These are phyloP conservation scores for Hedychridium roseum DNA, from an alignment of 2,888 invertebrate species.

Conservation along the genomic window DNA sequence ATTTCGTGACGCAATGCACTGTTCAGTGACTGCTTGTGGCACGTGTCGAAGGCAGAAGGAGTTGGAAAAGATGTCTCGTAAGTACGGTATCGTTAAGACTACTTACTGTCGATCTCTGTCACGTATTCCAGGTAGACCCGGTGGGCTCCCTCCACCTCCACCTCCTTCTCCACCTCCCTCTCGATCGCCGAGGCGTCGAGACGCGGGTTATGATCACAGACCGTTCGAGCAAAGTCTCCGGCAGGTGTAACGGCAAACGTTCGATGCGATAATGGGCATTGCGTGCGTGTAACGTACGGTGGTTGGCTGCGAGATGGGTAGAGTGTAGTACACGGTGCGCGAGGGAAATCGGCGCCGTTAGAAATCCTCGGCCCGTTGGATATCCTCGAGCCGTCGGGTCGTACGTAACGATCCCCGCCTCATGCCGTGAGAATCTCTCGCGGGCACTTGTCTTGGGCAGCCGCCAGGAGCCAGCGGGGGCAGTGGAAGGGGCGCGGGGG, in stretches of 20 bases:
- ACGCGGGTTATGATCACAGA: too few species aligned
- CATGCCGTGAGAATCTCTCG: slow-evolving; percentile 61
- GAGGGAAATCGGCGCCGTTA: slow-evolving; percentile 40
- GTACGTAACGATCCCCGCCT: slow-evolving; percentile 60
- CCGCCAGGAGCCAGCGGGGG: slow-evolving; percentile 54
- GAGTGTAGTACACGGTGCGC: slow-evolving; percentile 32
- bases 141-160: background rate
- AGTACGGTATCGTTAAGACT: too few species aligned
- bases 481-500: slow-evolving; percentile 36
- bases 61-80: too few species aligned
- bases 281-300: slow-evolving; percentile 23
- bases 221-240: too few species aligned
- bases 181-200: too few species aligned
- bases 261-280: too few species aligned
- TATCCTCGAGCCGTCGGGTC: slow-evolving; percentile 43
- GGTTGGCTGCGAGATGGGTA: background rate
- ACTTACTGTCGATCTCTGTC: too few species aligned
- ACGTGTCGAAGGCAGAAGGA: too few species aligned
- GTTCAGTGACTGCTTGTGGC: too few species aligned
- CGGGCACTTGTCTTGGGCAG: slow-evolving; percentile 60
- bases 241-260: too few species aligned
- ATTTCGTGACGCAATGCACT: too few species aligned
- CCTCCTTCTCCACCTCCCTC: background rate
- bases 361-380: slow-evolving; percentile 41
- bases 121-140: too few species aligned